These are phyloP conservation scores for Eptesicus fuscus DNA, from an alignment of 2,113 vertebrate genomes.

Conservation along the genomic window DNA sequence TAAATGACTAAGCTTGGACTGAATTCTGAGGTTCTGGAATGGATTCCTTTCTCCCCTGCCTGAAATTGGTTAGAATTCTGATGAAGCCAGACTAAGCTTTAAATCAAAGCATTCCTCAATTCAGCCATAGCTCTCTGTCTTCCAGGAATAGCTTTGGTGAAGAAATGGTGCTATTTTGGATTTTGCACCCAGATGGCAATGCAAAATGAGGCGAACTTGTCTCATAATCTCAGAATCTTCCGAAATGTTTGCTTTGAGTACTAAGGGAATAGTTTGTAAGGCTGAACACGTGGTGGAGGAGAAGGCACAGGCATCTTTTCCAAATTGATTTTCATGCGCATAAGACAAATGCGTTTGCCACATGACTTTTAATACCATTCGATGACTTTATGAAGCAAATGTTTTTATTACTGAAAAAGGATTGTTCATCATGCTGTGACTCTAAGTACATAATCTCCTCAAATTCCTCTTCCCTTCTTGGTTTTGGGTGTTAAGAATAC, in stretches of 20 bases:
- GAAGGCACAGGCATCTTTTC: neutral
- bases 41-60: neutral
- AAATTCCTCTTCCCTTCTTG: neutral
- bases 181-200: neutral
- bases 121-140: neutral
- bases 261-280: neutral
- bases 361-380: neutral
- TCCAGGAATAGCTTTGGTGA: conserved; percentile 2
- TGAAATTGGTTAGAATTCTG: neutral
- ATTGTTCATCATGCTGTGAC: neutral
- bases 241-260: conserved; percentile 39
- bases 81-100: neutral
- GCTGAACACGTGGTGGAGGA: neutral
- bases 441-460: neutral
- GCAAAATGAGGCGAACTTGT: neutral
- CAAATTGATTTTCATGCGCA: neutral
- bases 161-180: neutral
- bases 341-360: neutral
- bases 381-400: conserved; percentile 29
- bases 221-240: neutral
- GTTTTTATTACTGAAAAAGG: neutral
- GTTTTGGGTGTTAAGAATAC: neutral
- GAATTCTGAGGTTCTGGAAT: neutral
- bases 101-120: neutral
- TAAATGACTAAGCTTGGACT: neutral